Percentiles rank a stretch among this genome's conserved stretches.
These are phyloP conservation scores for Actias luna DNA, from an alignment of 2,888 invertebrate genomes.

Conservation along the genomic window DNA sequence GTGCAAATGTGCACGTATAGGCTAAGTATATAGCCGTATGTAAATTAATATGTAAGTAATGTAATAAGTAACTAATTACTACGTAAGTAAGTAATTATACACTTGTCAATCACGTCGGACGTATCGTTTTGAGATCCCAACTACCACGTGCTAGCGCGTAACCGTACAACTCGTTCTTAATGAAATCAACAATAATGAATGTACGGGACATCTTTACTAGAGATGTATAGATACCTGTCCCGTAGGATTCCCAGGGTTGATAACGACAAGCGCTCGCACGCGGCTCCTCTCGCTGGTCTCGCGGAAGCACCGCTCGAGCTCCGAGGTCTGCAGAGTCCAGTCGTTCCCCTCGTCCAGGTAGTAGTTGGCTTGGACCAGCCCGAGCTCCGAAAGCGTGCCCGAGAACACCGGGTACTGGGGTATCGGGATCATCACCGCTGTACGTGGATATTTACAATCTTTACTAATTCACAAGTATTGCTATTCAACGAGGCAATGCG, in stretches of 20 bases:
- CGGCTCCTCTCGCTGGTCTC: conserved; percentile 83
- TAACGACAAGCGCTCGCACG: conserved; percentile 94
- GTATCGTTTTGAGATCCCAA: no score
- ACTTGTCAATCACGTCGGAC: no score
- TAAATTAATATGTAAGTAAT: no score
- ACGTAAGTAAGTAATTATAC: no score
- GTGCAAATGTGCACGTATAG: no score
- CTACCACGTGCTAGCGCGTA: no score
- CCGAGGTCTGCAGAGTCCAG: conserved; percentile 91
- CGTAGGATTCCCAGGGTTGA: conserved; percentile 99
- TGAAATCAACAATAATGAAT: no score
- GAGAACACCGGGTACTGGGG: conserved; percentile 99
- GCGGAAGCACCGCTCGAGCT: conserved; percentile 86
- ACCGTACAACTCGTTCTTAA: no score
- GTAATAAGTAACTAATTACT: no score
- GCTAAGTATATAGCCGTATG: no score
- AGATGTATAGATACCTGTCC: conserved; percentile 81
- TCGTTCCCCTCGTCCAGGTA: conserved; percentile 92
- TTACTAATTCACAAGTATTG: conserved; percentile 6
- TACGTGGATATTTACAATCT: conserved; percentile 18
- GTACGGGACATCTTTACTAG: no score
- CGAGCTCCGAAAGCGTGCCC: conserved; percentile 94
- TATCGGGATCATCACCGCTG: conserved; percentile 96
- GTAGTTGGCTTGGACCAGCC: conserved; percentile 90
- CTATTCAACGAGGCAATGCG: no score